phyloP scores from a whole-genome alignment of 1,140 invertebrate genomes.

The Diachasma alloeum region DNA sequence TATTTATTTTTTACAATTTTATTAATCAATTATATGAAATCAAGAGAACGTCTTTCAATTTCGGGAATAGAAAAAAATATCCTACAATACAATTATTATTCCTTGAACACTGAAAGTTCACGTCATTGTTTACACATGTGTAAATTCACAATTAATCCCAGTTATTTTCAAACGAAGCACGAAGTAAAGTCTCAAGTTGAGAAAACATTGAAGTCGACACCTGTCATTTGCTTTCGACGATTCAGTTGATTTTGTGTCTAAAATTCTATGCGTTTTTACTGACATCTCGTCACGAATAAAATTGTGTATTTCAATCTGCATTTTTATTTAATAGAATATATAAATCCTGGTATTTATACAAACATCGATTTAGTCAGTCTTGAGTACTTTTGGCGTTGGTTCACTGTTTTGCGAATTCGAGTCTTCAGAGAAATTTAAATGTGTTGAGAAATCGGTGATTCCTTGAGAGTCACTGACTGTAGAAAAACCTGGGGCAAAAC shows the following conservation, averaged over 20 bases:
- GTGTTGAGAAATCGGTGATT: conserved; percentile 82
- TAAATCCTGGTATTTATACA: background rate
- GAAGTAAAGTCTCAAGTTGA: too few relatives aligned
- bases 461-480: conserved; percentile 89
- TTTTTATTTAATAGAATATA: background rate
- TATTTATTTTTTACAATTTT: background rate
- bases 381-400: conserved; percentile 78
- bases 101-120: too few relatives aligned
- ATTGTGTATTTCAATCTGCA: background rate
- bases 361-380: conserved; percentile 67
- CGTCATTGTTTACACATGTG: too few relatives aligned
- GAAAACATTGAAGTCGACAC: too few relatives aligned
- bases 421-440: conserved; percentile 87
- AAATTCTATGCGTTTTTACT: too few relatives aligned
- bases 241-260: background rate
- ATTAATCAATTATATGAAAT: too few relatives aligned
- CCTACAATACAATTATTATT: too few relatives aligned
- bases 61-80: too few relatives aligned
- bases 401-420: conserved; percentile 89
- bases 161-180: too few relatives aligned
- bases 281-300: background rate
- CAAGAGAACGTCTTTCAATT: too few relatives aligned
- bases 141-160: too few relatives aligned
- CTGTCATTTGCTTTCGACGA: background rate
- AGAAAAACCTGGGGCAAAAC: conserved; percentile 76